These are phyloP conservation scores for Amazona guildingii DNA, from an alignment of 2,113 vertebrate species.

Conservation along the genomic window DNA sequence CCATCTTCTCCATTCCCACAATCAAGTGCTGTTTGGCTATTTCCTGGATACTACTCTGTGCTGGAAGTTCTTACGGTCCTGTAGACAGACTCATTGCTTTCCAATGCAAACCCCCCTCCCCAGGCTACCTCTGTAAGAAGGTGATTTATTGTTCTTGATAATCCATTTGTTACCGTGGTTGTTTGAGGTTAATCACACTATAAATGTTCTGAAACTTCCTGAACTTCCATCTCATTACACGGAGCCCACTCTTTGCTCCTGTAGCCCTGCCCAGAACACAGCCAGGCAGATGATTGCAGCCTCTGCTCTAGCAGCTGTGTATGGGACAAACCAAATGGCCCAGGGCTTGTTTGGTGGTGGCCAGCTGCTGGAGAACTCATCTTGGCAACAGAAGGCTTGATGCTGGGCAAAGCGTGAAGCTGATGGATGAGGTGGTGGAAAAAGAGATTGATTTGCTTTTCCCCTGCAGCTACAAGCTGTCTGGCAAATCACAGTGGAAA, in stretches of 20 bases:
- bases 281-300: not conserved
- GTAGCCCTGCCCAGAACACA: not conserved
- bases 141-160: slow-evolving; percentile 40
- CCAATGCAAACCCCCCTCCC: not conserved
- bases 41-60: not conserved
- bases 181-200: slow-evolving; percentile 6
- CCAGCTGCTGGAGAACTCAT: not conserved
- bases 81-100: not conserved
- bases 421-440: slow-evolving; percentile 41
- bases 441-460: slow-evolving; percentile 32
- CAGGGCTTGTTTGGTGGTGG: not conserved
- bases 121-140: not conserved
- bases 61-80: not conserved
- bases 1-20: not conserved
- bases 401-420: not conserved
- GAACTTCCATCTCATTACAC: not conserved
- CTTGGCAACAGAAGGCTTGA: not conserved
- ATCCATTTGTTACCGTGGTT: not conserved
- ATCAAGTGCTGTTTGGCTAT: not conserved
- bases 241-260: not conserved
- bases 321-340: not conserved
- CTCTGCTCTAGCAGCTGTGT: not conserved
- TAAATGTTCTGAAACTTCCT: slow-evolving; percentile 38
- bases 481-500: not conserved
- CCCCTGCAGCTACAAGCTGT: not conserved